Base-by-base conservation (phyloP, 2,888 invertebrate species). In the Trichacis sp. region DNA sequence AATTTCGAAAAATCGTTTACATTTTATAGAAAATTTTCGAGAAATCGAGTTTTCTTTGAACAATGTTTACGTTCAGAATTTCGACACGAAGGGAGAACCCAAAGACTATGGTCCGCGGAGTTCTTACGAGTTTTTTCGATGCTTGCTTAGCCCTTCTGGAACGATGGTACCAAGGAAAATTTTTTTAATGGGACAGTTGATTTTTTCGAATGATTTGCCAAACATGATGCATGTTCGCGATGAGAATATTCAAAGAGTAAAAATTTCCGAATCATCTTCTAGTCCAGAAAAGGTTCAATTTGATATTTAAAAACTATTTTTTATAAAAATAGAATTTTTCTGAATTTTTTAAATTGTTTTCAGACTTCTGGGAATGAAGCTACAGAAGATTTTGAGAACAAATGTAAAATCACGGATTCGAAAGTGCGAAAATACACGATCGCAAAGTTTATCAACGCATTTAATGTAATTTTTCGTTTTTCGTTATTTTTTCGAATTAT, bases 181-280 rank as follows among this genome's bases (percentile, higher is more conserved):
- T 4, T 84, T 80, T 49, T 70, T 91, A 9, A 82, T 88, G 63
- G 88, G 87, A 1, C 87, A 89, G 71, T 75, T 91, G n/a, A 85
- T 90, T n/a, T 83, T 87, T 70, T 89, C 90, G 3, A 78, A 86
- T 20, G 89, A 89, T 86, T 78, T 91, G 36, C 86, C 88, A 60
- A 84, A 86, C 50, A 88, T 88, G 74, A 89, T 89, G 71, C 84
- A 83, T 60, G 86, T 91, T 0, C 83, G 87, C 69, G 88, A 89
- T 77, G 82, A 82, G 20, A 89, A 90, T 80, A 83, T 88, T 1
- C 85, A 86, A 57, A 58, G 56, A 46, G 60, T 24, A n/a, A 24
- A 56, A 38, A 9, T 38, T 4, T 43, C 54, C 42, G 20, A 20
- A 38, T 68, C 45, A 18, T 15, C 30, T 17, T 30, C 45, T 12